Evolutionary conservation across 1,140 invertebrate genomes (phyloP).

Genomic region (Coptotermes formosanus): DNA sequence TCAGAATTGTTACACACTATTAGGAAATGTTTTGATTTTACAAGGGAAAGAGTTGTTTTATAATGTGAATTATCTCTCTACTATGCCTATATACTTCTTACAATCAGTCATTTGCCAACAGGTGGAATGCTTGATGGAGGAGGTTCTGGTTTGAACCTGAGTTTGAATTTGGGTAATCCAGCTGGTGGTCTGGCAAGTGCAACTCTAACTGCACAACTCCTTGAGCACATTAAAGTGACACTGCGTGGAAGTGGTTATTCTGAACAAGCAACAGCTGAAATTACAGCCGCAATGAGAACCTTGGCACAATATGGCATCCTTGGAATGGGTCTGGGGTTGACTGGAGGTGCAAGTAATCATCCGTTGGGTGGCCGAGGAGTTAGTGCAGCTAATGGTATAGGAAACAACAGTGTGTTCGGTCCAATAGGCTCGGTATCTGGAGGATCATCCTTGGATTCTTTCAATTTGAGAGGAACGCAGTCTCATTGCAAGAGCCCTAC

Average conservation of each 20-base stretch:
- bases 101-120: neutral
- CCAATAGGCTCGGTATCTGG: constrained; percentile 68
- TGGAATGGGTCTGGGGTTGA: constrained; percentile 80
- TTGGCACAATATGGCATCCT: constrained; percentile 92
- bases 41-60: too few relatives aligned
- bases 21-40: too few relatives aligned
- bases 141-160: constrained; percentile 62
- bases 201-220: constrained; percentile 72
- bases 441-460: constrained; percentile 57
- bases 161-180: constrained; percentile 75
- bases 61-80: too few relatives aligned
- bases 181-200: constrained; percentile 59
- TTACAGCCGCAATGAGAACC: constrained; percentile 85
- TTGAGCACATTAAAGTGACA: constrained; percentile 82
- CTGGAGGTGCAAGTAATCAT: neutral
- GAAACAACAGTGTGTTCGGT: constrained; percentile 67
- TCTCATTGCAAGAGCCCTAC: constrained; percentile 45
- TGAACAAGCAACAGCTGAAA: constrained; percentile 84
- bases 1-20: too few relatives aligned
- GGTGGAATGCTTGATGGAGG: constrained; percentile 30
- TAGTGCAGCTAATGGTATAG: constrained; percentile 32
- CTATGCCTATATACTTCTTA: too few relatives aligned
- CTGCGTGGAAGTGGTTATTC: constrained; percentile 83
- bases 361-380: neutral
- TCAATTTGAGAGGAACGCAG: constrained; percentile 70